A percentile compares a stretch with the other conserved stretches of the same genome.
phyloP scores from a whole-genome alignment of 2,113 vertebrate species.

The Otis tarda region DNA sequence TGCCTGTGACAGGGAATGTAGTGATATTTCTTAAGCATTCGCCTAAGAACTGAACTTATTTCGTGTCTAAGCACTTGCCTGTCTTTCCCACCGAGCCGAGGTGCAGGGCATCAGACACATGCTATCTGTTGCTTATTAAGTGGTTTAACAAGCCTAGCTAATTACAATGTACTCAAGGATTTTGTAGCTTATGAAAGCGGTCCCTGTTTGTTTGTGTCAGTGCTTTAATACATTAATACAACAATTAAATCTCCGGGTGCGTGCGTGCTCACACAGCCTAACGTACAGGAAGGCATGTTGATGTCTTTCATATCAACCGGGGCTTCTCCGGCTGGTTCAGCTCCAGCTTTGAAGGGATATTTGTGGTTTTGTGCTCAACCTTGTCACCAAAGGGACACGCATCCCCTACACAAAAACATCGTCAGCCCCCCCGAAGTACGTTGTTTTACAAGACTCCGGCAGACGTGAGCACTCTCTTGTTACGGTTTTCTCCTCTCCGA shows the following conservation, averaged over 20 bases:
- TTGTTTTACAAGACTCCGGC: slow-evolving; percentile 15
- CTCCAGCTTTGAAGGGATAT: neutral
- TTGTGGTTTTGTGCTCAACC: slow-evolving; percentile 4
- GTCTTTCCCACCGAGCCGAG: neutral
- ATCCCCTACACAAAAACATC: neutral
- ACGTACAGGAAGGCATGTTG: neutral
- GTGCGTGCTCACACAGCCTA: neutral
- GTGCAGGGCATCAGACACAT: neutral
- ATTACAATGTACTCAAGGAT: slow-evolving; percentile 39
- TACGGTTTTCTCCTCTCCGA: neutral
- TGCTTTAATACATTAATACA: slow-evolving; percentile 41
- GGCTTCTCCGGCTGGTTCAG: neutral
- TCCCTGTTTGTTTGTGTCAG: slow-evolving; percentile 49
- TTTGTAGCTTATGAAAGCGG: slow-evolving; percentile 25
- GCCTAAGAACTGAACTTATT: neutral
- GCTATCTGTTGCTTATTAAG: slow-evolving; percentile 27
- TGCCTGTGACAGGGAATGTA: neutral
- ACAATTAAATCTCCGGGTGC: neutral
- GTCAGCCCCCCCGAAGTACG: neutral
- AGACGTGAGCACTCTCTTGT: neutral
- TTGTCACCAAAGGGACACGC: neutral
- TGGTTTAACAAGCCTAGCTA: slow-evolving; percentile 36
- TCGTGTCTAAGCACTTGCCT: neutral
- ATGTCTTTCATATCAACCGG: neutral
- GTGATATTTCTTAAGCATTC: neutral